Evolutionary conservation across 2,888 invertebrate species (phyloP), one percentile per base, ranked within the genome.

Genomic region (Habrosyne pyritoides): DNA sequence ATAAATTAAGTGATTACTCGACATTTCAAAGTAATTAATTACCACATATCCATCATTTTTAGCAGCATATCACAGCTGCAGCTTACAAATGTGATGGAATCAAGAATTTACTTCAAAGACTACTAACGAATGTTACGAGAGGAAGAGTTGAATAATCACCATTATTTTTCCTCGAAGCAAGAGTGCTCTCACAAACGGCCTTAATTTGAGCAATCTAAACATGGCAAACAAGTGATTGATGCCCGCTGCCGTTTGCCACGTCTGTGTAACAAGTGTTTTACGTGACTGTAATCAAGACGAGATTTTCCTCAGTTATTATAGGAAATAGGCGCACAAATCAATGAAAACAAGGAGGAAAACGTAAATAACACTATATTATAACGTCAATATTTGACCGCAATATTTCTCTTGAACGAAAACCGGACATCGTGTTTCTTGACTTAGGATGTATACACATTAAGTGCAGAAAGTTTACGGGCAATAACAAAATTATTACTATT

Each of bases 141-240:
- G 56, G 62, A 77, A 75, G 76, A 80, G 78, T 81, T 83, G 84
- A 87, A 83, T 86, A 79, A 87, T 86, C 76, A 73, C 77, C 79
- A 81, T 86, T 84, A 86, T 88, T 84, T 84, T 86, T 85, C 84
- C 73, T 67, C 71, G 67, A 72, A 75, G 77, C 79, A 73, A 73
- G 64, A 67, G 71, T 69, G 73, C 71, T 79, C 75, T 74, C 75
- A 72, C 77, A 77, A 73, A 80, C 75, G 72, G 73, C 82, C 80
- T 79, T 87, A 84, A 87, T 89, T 88, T 83, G 79, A 77, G 77
- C 81, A 87, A 87, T 89, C 84, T 83, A 86, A 87, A 86, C 86
- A 87, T 81, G 67, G 81, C 79, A 69, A 71, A 68, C 76, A 69
- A 68, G 77, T 84, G 83, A 84, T 84, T 77, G 80, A 84, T 83